Conservation (phyloP, 1,140 invertebrate species). For the Diorhabda sublineata region DNA sequence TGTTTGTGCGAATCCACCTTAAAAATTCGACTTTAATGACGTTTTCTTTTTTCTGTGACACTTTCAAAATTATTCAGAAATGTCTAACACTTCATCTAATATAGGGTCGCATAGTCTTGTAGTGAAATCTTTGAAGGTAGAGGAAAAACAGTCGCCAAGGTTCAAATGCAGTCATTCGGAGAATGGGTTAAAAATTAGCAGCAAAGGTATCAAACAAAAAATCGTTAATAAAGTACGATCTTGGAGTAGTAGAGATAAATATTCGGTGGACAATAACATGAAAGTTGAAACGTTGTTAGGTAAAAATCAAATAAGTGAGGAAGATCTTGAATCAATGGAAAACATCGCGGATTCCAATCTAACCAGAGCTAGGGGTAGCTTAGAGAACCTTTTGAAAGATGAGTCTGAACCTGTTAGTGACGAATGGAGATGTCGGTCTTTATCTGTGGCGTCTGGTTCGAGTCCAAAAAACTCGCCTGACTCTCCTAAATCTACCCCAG, state of each 20-base stretch:
- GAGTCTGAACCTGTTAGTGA: constrained; percentile 15
- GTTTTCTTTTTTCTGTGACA: constrained; percentile 11
- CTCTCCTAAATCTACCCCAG: constrained; percentile 31
- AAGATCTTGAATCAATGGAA: constrained; percentile 26
- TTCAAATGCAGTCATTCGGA: constrained; percentile 27
- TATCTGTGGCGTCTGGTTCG: constrained; percentile 16
- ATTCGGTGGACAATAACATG: constrained; percentile 10
- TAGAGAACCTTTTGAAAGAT: constrained; percentile 28
- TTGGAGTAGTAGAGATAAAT: constrained; percentile 29
- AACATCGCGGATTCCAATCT: constrained; percentile 20
- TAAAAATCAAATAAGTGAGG: constrained; percentile 15
- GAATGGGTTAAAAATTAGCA: constrained; percentile 24
- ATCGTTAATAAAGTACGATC: constrained; percentile 27
- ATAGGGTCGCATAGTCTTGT: constrained; percentile 7
- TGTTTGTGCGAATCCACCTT: too few relatives aligned
- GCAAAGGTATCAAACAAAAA: constrained; percentile 23
- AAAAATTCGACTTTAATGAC: too few relatives aligned
- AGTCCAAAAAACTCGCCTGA: constrained; percentile 24
- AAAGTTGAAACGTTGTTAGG: constrained; percentile 21
- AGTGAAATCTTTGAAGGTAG: constrained; percentile 14
- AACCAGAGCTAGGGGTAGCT: constrained; percentile 30
- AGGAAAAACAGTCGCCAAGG: constrained; percentile 13
- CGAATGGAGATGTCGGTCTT: constrained; percentile 16
- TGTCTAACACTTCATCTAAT: constrained; percentile 26
- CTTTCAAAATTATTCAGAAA: constrained; percentile 28